Evolutionary conservation across 2,113 vertebrate genomes (phyloP), one percentile per base, ranked within the genome.

Genomic region (Holacanthus passer): DNA sequence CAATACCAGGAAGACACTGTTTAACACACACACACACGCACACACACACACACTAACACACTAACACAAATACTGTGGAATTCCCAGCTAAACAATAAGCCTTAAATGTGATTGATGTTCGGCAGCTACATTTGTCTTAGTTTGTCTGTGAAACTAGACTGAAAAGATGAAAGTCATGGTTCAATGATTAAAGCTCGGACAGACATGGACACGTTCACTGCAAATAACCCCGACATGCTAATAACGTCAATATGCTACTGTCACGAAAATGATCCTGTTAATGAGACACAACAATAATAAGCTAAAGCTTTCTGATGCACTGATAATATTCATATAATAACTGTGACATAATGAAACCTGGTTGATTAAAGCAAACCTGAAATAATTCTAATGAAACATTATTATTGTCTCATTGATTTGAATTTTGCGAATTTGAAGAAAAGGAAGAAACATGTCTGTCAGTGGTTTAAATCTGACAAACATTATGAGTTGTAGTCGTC

Each of bases 1-100:
- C 91, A 92, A 92, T 89, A 70, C 74, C 82, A 92, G 88, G 91
- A 91, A 88, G 86, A 87, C 8, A 68, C 31, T 58, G 68, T 74
- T 73, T 50, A 58, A 79, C 31, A 48, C 63, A 72, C 60, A 83
- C 64, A 62, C 48, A 71, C 73, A 82, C 37, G 47, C 45, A 72
- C 53, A 64, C 41, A 60, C 56, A 53, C 56, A 53, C 12, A 73
- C 11, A 32, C 39, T 52, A 31, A 47, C 73, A 69, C 77, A 78
- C 31, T 27, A 5, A 37, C 35, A 37, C 22, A 13, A n/a, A 68
- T 43, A 0, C 63, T 17, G 27, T 48, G 39, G 27, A 76, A 73
- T 48, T 76, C 79, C 47, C 55, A 17, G 50, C 14, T 53, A 22
- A 55, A 89, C 76, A 84, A 82, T 70, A 13, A 74, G 50, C 11